These are phyloP conservation scores for Linepithema humile DNA, from an alignment of 1,140 invertebrate species.

Conservation along the genomic window DNA sequence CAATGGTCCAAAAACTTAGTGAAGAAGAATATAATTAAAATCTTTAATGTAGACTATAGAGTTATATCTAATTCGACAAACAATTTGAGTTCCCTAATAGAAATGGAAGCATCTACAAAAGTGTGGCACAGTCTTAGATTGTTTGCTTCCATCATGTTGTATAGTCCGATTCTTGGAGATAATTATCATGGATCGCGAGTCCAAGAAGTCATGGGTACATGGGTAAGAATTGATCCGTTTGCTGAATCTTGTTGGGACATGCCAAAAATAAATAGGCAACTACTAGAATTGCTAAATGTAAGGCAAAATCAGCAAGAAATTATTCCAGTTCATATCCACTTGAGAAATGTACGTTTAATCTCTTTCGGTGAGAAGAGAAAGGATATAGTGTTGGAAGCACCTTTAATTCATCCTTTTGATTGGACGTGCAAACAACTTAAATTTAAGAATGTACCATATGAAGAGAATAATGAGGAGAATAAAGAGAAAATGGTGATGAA, in stretches of 20 bases:
- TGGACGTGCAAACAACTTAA: slow-evolving; percentile 78
- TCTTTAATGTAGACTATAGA: slow-evolving; percentile 72
- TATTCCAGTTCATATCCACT: slow-evolving; percentile 82
- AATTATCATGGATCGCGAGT: slow-evolving; percentile 79
- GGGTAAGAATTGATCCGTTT: slow-evolving; percentile 76
- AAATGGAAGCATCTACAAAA: slow-evolving; percentile 75
- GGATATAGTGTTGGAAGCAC: slow-evolving; percentile 76
- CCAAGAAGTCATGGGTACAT: slow-evolving; percentile 77
- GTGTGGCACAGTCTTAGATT: slow-evolving; percentile 79
- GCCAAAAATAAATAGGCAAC: slow-evolving; percentile 68
- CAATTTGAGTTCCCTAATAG: slow-evolving; percentile 77
- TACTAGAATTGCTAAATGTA: slow-evolving; percentile 67
- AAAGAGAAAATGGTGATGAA: not conserved
- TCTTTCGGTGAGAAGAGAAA: slow-evolving; percentile 57
- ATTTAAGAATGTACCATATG: slow-evolving; percentile 60
- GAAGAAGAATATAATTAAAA: slow-evolving; percentile 67
- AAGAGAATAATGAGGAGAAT: not conserved
- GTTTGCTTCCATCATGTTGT: slow-evolving; percentile 78
- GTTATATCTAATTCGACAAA: slow-evolving; percentile 72
- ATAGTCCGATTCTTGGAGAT: slow-evolving; percentile 83
- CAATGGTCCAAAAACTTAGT: slow-evolving; percentile 69
- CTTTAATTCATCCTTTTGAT: slow-evolving; percentile 76
- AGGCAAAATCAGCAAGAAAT: slow-evolving; percentile 63
- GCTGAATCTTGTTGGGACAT: slow-evolving; percentile 55
- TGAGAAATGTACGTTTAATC: slow-evolving; percentile 71